Evolutionary conservation across 2,113 vertebrate species (phyloP).

Genomic region (Odocoileus virginianus): DNA sequence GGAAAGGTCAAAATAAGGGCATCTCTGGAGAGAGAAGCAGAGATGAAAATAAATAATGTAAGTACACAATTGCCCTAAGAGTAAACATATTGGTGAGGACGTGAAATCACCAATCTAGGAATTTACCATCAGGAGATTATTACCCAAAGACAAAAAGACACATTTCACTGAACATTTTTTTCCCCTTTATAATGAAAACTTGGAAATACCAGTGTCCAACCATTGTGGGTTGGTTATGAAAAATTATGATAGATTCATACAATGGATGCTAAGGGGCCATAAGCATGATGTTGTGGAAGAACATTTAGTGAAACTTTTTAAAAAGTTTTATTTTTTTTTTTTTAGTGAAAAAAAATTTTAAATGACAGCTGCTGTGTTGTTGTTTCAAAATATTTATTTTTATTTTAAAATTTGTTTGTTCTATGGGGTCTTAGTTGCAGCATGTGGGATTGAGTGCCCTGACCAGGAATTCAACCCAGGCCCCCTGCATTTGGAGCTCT

Average conservation of each 20-base stretch:
- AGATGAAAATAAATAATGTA: not conserved
- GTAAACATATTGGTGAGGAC: not conserved
- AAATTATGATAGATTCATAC: not conserved
- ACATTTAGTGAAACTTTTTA: not conserved
- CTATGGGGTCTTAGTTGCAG: not conserved
- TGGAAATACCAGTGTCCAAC: not conserved
- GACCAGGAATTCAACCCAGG: not conserved
- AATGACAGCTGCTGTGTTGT: not conserved
- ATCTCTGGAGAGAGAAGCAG: not conserved
- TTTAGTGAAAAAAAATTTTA: not conserved
- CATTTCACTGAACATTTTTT: fast-evolving
- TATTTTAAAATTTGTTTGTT: not conserved
- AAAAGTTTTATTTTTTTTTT: not conserved
- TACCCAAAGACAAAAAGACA: not conserved
- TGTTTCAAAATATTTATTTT: not conserved
- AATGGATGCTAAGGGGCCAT: not conserved
- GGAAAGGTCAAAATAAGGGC: not conserved
- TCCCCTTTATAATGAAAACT: not conserved
- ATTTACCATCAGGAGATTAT: not conserved
- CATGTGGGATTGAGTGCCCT: not conserved
- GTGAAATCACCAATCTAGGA: not conserved
- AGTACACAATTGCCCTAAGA: not conserved
- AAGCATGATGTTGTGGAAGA: not conserved
- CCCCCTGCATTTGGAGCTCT: not conserved
- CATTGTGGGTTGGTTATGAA: not conserved